Evolutionary conservation across 2,113 vertebrate species (phyloP), one percentile per base, ranked within the genome.

Genomic region (Pseudopodoces humilis): DNA sequence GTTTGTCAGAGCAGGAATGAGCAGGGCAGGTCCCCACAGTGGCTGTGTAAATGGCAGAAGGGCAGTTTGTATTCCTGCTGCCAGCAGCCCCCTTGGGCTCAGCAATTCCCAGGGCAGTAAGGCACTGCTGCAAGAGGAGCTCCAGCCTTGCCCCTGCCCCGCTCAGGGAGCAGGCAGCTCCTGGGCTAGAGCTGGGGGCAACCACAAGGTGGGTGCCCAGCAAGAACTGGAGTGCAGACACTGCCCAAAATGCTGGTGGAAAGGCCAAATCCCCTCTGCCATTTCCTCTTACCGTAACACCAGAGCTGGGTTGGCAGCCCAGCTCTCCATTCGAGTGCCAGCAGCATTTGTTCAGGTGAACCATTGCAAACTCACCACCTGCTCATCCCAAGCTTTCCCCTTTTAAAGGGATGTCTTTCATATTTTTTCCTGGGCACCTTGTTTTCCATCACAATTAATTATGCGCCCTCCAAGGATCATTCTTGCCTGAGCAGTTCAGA

Each of bases 401-500:
- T 46, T 33, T 69, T 49, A 44, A 46, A 69, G 21, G 14, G 33
- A 49, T 31, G 16, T 28, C 25, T 56, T 60, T 50, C 19, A 3
- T 21, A 4, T 59, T 43, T 83, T 74, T 90, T 47, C 47, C 81
- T 79, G 0, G 0, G 53, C 62, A 37, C 80, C 76, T 86, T 72
- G 50, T 92, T 96, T 92, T 77, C 71, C 65, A 60, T 63, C 21
- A 2, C 63, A 25, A 83, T 90, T 95, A 94, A 84, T 95, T 91
- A 41, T 0, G 0, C 50, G 33, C 81, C 79, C 86, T 84, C 91
- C 46, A 76, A 92, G 78, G 49, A 49, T 63, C 13, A 1, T 41
- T 76, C 71, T 74, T 52, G 50, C 90, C 75, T 31, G 65, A 91
- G 79, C 52, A 44, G 90, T 71, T 90, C 81, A 60, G 44, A 56